Evolutionary conservation across 2,888 invertebrate genomes (phyloP), one percentile per base, ranked within the genome.

Genomic region (Athrips mouffetella): DNA sequence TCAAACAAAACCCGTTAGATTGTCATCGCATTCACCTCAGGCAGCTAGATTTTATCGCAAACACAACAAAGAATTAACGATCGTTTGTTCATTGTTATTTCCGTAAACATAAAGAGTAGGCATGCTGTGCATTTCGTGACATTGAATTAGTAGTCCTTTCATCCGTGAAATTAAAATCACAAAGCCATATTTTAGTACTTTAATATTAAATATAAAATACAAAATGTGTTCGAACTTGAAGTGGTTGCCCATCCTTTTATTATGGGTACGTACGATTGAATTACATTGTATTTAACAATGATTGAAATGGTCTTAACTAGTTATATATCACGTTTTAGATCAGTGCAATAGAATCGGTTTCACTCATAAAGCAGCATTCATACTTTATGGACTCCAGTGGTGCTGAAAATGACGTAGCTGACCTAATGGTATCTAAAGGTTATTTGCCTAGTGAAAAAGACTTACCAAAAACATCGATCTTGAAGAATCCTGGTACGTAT

Each of bases 61-160:
- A 56, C 58, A 52, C 56, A 62, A 63, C 58, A 57, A 53, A 48
- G 33, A 61, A 72, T 81, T 84, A 63, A 83, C 76, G 82, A 82
- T 57, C 73, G 56, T 59, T 76, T 76, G 77, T 76, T 69, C 78
- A 76, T 79, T 79, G 73, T 71, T 66, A 60, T 66, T 72, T 72
- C 60, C 57, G 59, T 68, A 77, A 73, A 70, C 72, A 72, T 64
- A 59, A 67, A 57, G 54, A 70, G 66, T 65, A 62, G 45, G 52
- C 40, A 30, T 13, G 20, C 8, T 37, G 47, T 35, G 44, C 29
- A 35, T 46, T 45, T 53, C 50, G 37, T 59, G 50, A 60, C 55
- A 45, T 46, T 37, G 58, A 61, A 54, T 58, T 62, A 64, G 59
- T 58, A 62, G 56, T 58, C 52, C 64, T 58, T 68, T 71, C 68